phyloP scores from a whole-genome alignment of 2,113 vertebrate genomes.

The Pardalotus punctatus region DNA sequence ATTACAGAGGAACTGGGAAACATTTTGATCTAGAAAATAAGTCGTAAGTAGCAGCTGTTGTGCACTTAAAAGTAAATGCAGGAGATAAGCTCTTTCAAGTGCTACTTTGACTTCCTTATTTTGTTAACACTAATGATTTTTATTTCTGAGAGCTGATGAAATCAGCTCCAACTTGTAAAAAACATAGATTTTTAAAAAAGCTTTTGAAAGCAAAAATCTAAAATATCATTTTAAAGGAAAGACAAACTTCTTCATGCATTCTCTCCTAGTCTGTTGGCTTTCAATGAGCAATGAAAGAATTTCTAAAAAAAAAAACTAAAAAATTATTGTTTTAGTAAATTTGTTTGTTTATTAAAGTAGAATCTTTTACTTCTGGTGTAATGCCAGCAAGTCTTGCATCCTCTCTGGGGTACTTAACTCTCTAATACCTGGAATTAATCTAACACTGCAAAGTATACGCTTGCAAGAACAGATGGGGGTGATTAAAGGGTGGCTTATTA shows the following conservation, averaged over 20 bases:
- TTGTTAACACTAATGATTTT: neutral
- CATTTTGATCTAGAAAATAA: neutral
- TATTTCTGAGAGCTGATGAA: neutral
- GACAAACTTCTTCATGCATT: accelerated
- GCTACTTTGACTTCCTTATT: neutral
- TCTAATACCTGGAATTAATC: neutral
- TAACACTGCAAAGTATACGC: neutral
- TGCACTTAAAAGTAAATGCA: neutral
- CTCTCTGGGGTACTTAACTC: constrained; percentile 2
- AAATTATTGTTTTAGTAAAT: neutral
- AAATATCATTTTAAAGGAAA: neutral
- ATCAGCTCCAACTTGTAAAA: neutral
- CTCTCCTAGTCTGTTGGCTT: neutral
- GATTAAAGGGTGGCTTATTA: constrained; percentile 7
- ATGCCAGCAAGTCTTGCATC: neutral
- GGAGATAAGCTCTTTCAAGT: neutral
- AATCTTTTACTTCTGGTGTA: neutral
- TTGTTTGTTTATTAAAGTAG: neutral
- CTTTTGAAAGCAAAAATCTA: neutral
- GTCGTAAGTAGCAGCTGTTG: neutral
- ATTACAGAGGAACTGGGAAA: neutral
- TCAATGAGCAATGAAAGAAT: neutral
- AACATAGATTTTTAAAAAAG: neutral
- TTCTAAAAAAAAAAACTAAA: neutral
- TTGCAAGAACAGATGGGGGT: neutral